phyloP scores from a whole-genome alignment of 2,113 vertebrate species.

The Dasyornis broadbenti region DNA sequence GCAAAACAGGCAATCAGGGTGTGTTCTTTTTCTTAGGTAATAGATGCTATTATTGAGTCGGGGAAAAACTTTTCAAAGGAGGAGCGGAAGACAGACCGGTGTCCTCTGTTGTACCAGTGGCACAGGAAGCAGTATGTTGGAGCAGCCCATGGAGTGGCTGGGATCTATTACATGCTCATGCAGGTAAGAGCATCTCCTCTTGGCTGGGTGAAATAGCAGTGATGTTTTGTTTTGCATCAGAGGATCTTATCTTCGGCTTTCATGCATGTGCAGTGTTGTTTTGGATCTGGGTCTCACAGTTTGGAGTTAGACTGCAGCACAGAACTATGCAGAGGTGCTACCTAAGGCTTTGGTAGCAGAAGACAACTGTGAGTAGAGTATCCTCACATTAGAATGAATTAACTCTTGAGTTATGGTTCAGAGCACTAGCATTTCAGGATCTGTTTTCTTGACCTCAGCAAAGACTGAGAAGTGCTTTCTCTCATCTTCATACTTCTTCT shows the following conservation, averaged over 20 bases:
- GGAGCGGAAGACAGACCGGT: constrained; percentile 89
- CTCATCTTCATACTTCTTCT: not conserved
- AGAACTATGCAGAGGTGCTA: not conserved
- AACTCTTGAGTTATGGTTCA: not conserved
- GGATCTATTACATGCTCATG: constrained; percentile 92
- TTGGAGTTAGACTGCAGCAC: not conserved
- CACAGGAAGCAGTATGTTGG: constrained; percentile 95
- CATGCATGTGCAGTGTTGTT: not conserved
- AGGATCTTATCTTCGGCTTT: not conserved
- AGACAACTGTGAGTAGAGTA: not conserved
- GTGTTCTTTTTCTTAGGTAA: constrained; percentile 74
- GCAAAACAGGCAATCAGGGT: not conserved
- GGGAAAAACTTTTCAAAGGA: constrained; percentile 87
- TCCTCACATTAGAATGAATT: not conserved
- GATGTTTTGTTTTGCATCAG: not conserved
- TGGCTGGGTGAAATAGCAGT: not conserved
- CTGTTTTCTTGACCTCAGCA: not conserved
- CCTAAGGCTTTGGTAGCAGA: not conserved
- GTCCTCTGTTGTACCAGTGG: constrained; percentile 94
- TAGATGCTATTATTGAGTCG: constrained; percentile 84
- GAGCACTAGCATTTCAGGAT: not conserved
- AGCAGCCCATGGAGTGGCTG: constrained; percentile 90
- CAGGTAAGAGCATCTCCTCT: constrained; percentile 69
- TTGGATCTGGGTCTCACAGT: not conserved
- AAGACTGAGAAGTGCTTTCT: not conserved